These are phyloP conservation scores for Pilophorus perplexus DNA, from an alignment of 2,888 invertebrate species.

Conservation along the genomic window DNA sequence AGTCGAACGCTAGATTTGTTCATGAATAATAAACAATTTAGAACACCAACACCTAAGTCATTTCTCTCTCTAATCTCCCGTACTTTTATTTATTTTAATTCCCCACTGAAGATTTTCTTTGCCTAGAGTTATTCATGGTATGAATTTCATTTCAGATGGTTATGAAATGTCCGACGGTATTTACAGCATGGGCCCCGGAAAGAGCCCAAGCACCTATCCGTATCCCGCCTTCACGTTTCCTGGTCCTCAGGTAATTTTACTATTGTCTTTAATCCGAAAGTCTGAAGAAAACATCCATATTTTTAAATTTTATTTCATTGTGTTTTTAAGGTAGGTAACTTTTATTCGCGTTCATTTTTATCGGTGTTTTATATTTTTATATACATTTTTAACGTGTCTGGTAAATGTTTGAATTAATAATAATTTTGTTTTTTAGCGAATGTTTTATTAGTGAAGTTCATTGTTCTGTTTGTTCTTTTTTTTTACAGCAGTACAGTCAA, in stretches of 20 bases:
- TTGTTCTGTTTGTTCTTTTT: background rate
- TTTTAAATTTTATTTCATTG: background rate
- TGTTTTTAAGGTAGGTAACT: background rate
- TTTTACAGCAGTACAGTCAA: constrained; percentile 52
- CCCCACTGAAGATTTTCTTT: no score
- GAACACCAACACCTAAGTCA: no score
- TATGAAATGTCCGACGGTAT: constrained; percentile 58
- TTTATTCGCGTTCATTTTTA: background rate
- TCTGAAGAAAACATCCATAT: background rate
- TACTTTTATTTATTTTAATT: no score
- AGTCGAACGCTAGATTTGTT: no score
- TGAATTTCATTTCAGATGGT: constrained; percentile 52
- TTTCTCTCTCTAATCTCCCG: no score
- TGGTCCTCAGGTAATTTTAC: constrained; percentile 56
- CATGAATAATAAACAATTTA: no score
- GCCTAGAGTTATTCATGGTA: no score
- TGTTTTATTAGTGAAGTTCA: no score
- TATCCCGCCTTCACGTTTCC: constrained; percentile 74
- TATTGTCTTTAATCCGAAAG: constrained; percentile 4
- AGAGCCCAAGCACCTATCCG: constrained; percentile 62
- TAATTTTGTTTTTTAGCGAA: no score
- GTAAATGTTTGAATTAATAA: no score
- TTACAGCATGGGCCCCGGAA: constrained; percentile 59
- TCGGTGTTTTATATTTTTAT: background rate
- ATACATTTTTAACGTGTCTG: no score